A percentile compares a stretch with the other conserved stretches of the same genome.
phyloP scores from a whole-genome alignment of 2,888 invertebrate genomes.

The Athrips mouffetella region DNA sequence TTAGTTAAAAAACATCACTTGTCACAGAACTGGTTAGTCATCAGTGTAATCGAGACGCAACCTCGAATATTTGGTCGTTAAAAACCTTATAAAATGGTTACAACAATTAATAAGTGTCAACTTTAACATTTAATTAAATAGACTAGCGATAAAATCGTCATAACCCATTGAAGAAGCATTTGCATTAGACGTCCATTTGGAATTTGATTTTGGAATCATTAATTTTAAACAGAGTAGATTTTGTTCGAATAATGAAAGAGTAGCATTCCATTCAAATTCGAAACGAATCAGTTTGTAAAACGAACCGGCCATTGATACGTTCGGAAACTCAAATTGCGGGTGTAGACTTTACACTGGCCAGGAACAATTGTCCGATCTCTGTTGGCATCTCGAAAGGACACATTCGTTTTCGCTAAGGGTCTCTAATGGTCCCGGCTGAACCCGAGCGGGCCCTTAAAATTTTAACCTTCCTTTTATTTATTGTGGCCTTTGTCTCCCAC shows the following conservation, averaged over 20 bases:
- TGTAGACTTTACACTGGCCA: conserved; percentile 56
- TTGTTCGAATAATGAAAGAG: neutral
- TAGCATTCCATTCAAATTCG: conserved; percentile 3
- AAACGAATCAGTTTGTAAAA: neutral
- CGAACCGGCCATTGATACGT: conserved; percentile 24
- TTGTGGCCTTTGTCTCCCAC: conserved; percentile 56
- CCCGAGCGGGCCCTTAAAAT: conserved; percentile 66
- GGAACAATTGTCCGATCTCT: conserved; percentile 63
- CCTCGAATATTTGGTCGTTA: conserved; percentile 54
- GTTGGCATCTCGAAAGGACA: conserved; percentile 53
- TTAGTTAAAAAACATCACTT: conserved; percentile 58
- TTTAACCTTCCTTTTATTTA: conserved; percentile 73
- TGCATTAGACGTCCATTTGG: conserved; percentile 19
- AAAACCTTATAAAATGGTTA: conserved; percentile 53
- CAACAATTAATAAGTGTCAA: conserved; percentile 71
- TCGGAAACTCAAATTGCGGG: conserved; percentile 31
- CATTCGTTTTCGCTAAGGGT: conserved; percentile 67
- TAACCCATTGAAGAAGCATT: conserved; percentile 25
- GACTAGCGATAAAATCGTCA: conserved; percentile 50
- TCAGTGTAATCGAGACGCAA: conserved; percentile 51
- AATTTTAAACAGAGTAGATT: conserved; percentile 19
- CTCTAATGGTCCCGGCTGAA: conserved; percentile 64
- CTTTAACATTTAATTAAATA: conserved; percentile 63
- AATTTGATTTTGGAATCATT: conserved; percentile 24
- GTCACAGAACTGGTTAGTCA: conserved; percentile 54